Base-by-base conservation (phyloP, 2,797 vertebrate genomes). In the Triplophysa bombifrons region DNA sequence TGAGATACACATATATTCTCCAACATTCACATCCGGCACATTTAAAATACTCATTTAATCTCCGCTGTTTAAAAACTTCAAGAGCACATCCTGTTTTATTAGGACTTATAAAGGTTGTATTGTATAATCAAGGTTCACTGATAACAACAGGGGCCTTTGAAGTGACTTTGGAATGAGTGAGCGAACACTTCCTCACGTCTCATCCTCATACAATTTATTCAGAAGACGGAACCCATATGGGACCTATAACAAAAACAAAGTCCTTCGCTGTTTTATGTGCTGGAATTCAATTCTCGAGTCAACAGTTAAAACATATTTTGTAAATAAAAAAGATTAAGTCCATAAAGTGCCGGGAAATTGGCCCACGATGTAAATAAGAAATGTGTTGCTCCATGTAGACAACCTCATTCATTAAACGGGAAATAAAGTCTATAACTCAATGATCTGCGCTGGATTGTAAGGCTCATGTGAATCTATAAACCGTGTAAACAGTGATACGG, bases 201-300 rank as follows among this genome's bases (percentile, higher is more conserved):
- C 17, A 19, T 27, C 25, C 25, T 27, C 3, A 0, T 48, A 74
- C 51, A 51, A 64, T 51, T 74, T 74, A 51, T 64, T 74, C 27
- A 51, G 64, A 14, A 38, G n/a, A 60, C 38, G 38, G 58, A 72
- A 72, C n/a, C 20, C 20, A 25, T 38, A 25, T 72, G 20, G 16
- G 56, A 72, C 8, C 10, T 72, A 58, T 22, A 72, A 58, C 53
- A 56, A 38, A 71, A 71, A 71, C 19, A n/a, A 72, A 61, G 55
- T 46, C 38, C 12, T 61, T 61, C 25, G 2, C 58, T 8, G 14
- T 30, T 61, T 14, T 27, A 27, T 14, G 25, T 60, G 22, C 4
- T 60, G 22, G 4, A 60, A 25, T 60, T 27, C 22, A 61, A 61
- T 27, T 61, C 25, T 14, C 13, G 1, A 16, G 58, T 25, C 6